phyloP scores from a whole-genome alignment of 2,888 invertebrate genomes.

The Eueremaeus valkanovi region DNA sequence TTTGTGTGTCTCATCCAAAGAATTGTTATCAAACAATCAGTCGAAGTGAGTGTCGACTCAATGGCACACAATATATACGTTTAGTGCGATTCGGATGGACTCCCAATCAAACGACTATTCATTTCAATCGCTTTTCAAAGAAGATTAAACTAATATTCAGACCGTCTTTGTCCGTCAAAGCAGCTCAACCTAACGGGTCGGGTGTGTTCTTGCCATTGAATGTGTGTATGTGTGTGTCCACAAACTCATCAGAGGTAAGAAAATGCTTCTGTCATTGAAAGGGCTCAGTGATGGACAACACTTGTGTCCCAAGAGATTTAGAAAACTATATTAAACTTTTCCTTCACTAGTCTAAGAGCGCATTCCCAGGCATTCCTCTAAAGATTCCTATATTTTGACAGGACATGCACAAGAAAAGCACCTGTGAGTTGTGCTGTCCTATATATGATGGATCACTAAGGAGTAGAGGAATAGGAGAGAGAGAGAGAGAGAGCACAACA shows the following conservation, averaged over 20 bases:
- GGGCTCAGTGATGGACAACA: constrained; percentile 4
- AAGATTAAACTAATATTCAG: not conserved
- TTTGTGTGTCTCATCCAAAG: too few species aligned
- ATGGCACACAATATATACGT: not conserved
- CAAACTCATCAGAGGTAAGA: constrained; percentile 3
- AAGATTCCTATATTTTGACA: constrained; percentile 23
- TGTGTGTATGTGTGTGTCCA: constrained; percentile 13
- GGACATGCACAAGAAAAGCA: constrained; percentile 19
- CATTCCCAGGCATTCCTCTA: constrained; percentile 16
- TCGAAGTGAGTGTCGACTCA: not conserved
- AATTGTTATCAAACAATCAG: constrained; percentile 13
- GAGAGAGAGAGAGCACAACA: too few species aligned
- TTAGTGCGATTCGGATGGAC: not conserved
- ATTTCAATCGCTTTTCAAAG: not conserved
- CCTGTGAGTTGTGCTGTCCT: constrained; percentile 20
- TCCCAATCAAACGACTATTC: too few species aligned
- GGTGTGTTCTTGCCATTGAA: too few species aligned
- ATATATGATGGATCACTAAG: constrained; percentile 19
- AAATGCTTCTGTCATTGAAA: constrained; percentile 20
- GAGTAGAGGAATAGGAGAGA: constrained; percentile 33
- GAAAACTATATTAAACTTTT: constrained; percentile 25
- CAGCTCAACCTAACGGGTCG: not conserved
- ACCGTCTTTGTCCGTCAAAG: constrained; percentile 14
- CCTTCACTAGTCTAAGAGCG: not conserved
- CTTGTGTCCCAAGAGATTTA: constrained; percentile 16